Percentiles rank a stretch among this genome's conserved stretches.
phyloP scores from a whole-genome alignment of 2,888 invertebrate genomes.

The Stegana nigrithorax region DNA sequence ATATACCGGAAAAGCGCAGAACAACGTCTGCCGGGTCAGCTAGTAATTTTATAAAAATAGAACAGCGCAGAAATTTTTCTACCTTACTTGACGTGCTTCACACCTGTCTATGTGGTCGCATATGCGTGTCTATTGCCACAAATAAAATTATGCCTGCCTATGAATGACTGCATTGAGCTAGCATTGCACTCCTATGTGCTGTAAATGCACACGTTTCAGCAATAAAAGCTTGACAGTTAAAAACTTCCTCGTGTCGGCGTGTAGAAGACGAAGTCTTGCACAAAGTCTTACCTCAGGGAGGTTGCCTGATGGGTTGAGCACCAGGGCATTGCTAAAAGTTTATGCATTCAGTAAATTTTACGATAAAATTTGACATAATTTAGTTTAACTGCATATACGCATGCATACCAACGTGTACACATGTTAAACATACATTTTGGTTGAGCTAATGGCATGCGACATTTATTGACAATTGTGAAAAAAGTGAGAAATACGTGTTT shows the following conservation, averaged over 20 bases:
- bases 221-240: constrained; percentile 41
- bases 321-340: not conserved
- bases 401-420: too few relatives aligned
- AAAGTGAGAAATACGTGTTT: too few relatives aligned
- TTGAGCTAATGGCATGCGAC: constrained; percentile 5
- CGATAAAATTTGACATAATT: constrained; percentile 35
- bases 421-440: not conserved
- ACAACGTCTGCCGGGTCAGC: too few relatives aligned
- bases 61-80: too few relatives aligned
- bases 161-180: too few relatives aligned
- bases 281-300: not conserved
- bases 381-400: not conserved
- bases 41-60: too few relatives aligned
- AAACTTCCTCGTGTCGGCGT: constrained; percentile 15
- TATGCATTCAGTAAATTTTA: constrained; percentile 7
- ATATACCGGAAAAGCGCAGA: too few relatives aligned
- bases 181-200: not conserved
- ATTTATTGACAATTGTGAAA: constrained; percentile 12
- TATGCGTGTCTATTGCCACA: too few relatives aligned
- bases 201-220: constrained; percentile 36
- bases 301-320: not conserved
- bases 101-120: too few relatives aligned
- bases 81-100: too few relatives aligned
- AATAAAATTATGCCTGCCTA: too few relatives aligned
- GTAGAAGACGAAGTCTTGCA: not conserved